Conservation (phyloP, 2,797 vertebrate genomes). For the Muscicapa striata region DNA sequence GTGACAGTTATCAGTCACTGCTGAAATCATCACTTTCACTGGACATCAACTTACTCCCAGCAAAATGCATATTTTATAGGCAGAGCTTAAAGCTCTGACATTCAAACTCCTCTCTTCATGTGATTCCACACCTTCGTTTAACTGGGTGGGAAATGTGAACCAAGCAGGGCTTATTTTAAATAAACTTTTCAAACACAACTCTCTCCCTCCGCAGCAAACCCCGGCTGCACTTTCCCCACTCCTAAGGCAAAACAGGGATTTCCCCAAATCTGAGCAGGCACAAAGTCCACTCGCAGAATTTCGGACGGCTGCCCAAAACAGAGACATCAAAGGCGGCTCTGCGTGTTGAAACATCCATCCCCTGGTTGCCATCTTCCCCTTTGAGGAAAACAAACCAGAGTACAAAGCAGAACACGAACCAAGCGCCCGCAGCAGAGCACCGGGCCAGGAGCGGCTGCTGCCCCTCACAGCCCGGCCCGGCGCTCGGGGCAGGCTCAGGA, state of each 20-base stretch:
- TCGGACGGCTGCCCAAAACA: background rate
- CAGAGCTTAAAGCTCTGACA: background rate
- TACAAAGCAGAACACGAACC: no score
- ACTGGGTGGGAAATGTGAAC: background rate
- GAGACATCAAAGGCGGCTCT: background rate
- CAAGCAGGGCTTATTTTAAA: background rate
- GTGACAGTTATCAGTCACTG: background rate
- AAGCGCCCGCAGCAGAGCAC: no score
- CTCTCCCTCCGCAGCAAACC: no score
- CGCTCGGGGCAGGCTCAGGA: background rate
- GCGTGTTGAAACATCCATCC: rapidly evolving
- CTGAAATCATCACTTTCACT: background rate
- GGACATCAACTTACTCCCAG: background rate
- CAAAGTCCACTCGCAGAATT: background rate
- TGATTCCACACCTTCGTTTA: background rate
- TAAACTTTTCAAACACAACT: background rate
- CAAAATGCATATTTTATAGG: rapidly evolving
- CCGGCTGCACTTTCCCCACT: rapidly evolving
- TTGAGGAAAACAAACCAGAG: background rate
- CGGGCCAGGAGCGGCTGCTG: rapidly evolving
- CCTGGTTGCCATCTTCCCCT: background rate
- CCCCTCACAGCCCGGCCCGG: background rate
- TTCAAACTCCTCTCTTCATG: background rate
- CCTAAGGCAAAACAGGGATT: background rate
- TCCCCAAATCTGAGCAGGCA: background rate